Evolutionary conservation across 1,140 invertebrate genomes (phyloP).

Genomic region (Anoplophora glabripennis): DNA sequence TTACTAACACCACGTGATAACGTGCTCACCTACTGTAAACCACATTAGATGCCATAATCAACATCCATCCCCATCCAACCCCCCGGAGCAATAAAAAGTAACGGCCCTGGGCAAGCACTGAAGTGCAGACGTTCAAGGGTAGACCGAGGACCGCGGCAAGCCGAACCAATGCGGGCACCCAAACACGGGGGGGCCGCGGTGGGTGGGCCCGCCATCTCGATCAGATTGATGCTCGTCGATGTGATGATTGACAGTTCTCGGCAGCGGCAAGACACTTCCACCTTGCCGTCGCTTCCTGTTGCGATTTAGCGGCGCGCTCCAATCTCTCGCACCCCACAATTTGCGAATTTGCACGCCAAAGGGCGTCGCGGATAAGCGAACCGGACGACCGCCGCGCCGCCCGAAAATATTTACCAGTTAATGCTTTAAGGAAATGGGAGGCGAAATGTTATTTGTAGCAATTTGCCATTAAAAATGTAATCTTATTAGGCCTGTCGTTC

Average conservation of each 20-base stretch:
- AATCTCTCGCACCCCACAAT: conserved; percentile 20
- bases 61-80: too few species aligned
- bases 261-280: conserved; percentile 15
- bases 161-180: conserved; percentile 20
- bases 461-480: conserved; percentile 2
- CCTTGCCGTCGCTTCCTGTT: conserved; percentile 15
- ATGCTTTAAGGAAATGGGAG: conserved; percentile 31
- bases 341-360: conserved; percentile 12
- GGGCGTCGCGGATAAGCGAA: conserved; percentile 20
- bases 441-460: conserved; percentile 28
- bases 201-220: conserved; percentile 12
- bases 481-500: not conserved
- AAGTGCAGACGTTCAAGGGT: not conserved
- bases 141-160: conserved; percentile 6
- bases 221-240: too few species aligned
- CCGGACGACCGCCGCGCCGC: conserved; percentile 23
- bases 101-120: not conserved
- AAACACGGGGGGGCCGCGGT: conserved; percentile 7
- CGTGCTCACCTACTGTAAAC: too few species aligned
- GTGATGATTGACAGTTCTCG: conserved; percentile 1
- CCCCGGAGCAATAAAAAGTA: too few species aligned
- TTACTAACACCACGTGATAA: too few species aligned
- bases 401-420: conserved; percentile 25
- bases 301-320: conserved; percentile 11
- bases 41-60: too few species aligned